Conservation (phyloP, 2,888 invertebrate species). For the Leucoma salicis region DNA sequence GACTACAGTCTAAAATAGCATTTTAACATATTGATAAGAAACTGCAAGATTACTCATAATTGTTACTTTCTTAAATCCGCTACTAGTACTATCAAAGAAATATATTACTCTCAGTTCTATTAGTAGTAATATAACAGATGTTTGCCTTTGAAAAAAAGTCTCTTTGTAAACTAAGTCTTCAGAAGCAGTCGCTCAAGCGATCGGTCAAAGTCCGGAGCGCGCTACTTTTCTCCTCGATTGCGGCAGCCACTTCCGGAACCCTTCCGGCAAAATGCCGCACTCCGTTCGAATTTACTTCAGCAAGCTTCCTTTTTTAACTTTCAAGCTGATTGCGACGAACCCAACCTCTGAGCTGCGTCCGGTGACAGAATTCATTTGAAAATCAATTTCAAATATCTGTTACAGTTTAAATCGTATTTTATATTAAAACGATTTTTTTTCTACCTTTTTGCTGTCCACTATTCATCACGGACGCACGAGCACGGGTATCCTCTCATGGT, state of each 20-base stretch:
- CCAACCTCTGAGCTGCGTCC: too few relatives aligned
- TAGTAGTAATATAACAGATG: slow-evolving; percentile 26
- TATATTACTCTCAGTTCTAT: neutral
- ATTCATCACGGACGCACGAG: too few relatives aligned
- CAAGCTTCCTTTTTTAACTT: neutral
- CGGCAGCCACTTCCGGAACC: slow-evolving; percentile 57
- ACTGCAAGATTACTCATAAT: too few relatives aligned
- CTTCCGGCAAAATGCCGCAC: slow-evolving; percentile 52
- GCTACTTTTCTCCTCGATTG: slow-evolving; percentile 68
- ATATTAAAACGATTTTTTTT: too few relatives aligned
- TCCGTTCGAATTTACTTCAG: slow-evolving; percentile 47
- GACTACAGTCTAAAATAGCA: too few relatives aligned
- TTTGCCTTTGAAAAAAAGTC: slow-evolving; percentile 34
- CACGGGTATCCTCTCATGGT: too few relatives aligned
- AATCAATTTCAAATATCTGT: too few relatives aligned
- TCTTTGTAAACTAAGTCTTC: slow-evolving; percentile 39
- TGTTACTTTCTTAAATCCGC: too few relatives aligned
- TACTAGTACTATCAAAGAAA: neutral
- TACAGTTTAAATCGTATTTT: too few relatives aligned
- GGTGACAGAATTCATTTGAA: too few relatives aligned
- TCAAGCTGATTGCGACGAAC: neutral
- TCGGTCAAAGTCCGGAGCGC: slow-evolving; percentile 60
- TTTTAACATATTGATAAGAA: too few relatives aligned
- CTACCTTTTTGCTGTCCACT: too few relatives aligned
- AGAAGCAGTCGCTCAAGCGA: slow-evolving; percentile 45